A percentile compares a stretch with the other conserved stretches of the same genome.
Conservation (phyloP, 2,888 invertebrate species). For the Trichogramma dendrolimi region DNA sequence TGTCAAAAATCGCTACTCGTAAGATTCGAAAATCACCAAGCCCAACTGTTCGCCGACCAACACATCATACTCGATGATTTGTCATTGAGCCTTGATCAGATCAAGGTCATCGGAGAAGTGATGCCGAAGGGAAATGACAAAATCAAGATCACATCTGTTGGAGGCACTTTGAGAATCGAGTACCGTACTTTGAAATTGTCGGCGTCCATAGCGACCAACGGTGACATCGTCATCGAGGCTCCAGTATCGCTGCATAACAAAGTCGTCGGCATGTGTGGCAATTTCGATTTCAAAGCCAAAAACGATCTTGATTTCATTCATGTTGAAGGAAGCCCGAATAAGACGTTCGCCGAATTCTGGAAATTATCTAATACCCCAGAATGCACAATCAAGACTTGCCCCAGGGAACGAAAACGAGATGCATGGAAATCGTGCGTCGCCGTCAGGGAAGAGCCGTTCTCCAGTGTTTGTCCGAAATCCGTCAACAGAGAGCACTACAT, state of each 20-base stretch:
- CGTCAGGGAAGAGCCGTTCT: slow-evolving; percentile 65
- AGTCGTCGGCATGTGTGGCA: slow-evolving; percentile 78
- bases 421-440: slow-evolving; percentile 67
- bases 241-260: slow-evolving; percentile 59
- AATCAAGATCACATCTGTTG: slow-evolving; percentile 62
- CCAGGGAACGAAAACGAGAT: slow-evolving; percentile 59
- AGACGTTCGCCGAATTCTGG: slow-evolving; percentile 77
- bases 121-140: slow-evolving; percentile 52
- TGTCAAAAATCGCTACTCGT: slow-evolving; percentile 66
- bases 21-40: slow-evolving; percentile 64
- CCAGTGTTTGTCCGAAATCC: slow-evolving; percentile 59
- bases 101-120: no score
- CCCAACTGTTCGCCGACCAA: slow-evolving; percentile 43
- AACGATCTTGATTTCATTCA: slow-evolving; percentile 62
- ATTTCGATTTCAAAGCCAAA: slow-evolving; percentile 61
- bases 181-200: slow-evolving; percentile 71
- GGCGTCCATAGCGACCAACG: slow-evolving; percentile 66
- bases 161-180: slow-evolving; percentile 65
- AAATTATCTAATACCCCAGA: slow-evolving; percentile 7
- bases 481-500: slow-evolving; percentile 68
- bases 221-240: slow-evolving; percentile 69
- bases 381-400: slow-evolving; percentile 52
- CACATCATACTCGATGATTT: slow-evolving; percentile 37
- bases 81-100: slow-evolving; percentile 36
- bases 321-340: slow-evolving; percentile 56